Conservation (phyloP, 1,140 invertebrate species). For the Pseudachorutes palmiensis region DNA sequence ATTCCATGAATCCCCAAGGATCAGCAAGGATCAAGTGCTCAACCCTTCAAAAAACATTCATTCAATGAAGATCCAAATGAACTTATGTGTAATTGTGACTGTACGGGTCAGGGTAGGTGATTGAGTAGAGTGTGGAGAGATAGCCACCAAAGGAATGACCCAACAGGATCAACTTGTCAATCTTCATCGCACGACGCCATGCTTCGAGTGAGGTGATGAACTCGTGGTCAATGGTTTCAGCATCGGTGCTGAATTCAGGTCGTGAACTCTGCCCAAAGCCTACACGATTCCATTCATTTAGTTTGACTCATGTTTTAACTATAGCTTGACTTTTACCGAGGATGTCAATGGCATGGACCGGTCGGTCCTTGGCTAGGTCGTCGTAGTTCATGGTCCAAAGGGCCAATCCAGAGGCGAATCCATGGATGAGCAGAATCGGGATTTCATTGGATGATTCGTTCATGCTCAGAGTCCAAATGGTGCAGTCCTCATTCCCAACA, state of each 20-base stretch:
- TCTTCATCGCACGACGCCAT: constrained; percentile 81
- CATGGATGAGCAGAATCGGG: constrained; percentile 85
- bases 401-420: constrained; percentile 82
- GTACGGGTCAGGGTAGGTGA: constrained; percentile 6
- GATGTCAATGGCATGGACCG: constrained; percentile 89
- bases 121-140: constrained; percentile 78
- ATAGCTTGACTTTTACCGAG: constrained; percentile 52
- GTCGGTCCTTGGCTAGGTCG: constrained; percentile 56
- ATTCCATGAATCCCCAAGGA: constrained; percentile 92
- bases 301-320: background rate
- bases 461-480: constrained; percentile 74
- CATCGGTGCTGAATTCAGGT: constrained; percentile 69
- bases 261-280: constrained; percentile 89
- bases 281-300: constrained; percentile 41
- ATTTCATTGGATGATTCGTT: constrained; percentile 63
- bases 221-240: constrained; percentile 72
- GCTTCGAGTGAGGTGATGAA: constrained; percentile 86
- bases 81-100: background rate
- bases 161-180: constrained; percentile 80
- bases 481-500: constrained; percentile 47
- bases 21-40: constrained; percentile 88
- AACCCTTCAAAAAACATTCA: too few relatives aligned
- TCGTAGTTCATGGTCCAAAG: constrained; percentile 84
- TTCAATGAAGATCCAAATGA: constrained; percentile 1
- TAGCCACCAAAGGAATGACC: constrained; percentile 79